These are phyloP conservation scores for Tragelaphus strepsiceros DNA, from an alignment of 2,113 vertebrate genomes.

Conservation along the genomic window DNA sequence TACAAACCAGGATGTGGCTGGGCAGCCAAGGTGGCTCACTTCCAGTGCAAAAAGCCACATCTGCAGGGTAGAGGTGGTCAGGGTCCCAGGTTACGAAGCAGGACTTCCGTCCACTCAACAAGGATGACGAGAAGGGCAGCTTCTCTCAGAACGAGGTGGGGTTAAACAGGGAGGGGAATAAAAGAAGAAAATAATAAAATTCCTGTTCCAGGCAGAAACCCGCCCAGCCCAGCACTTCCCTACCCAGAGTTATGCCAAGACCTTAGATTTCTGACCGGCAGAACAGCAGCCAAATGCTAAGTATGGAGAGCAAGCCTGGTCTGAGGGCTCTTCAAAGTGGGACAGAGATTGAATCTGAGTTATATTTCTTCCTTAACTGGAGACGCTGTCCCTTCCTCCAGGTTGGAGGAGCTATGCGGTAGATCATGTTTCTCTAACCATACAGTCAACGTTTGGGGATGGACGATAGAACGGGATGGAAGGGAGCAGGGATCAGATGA, in stretches of 20 bases:
- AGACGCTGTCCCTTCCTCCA: not conserved
- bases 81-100: not conserved
- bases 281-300: not conserved
- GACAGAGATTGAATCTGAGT: not conserved
- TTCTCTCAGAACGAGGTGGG: not conserved
- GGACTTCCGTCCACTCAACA: not conserved
- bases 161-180: not conserved
- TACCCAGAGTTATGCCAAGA: not conserved
- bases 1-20: not conserved
- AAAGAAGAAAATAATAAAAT: not conserved
- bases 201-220: not conserved
- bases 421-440: not conserved
- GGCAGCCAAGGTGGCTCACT: not conserved
- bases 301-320: not conserved
- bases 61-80: too few species aligned
- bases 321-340: not conserved
- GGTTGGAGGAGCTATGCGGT: accelerated
- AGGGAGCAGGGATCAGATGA: not conserved
- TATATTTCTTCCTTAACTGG: not conserved
- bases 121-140: not conserved
- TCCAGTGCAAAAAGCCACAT: not conserved
- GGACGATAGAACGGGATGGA: not conserved
- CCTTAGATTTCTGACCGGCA: not conserved
- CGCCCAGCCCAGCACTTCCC: not conserved
- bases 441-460: not conserved